phyloP scores from a whole-genome alignment of 2,797 vertebrate genomes.

The Macropus fuliginosus region DNA sequence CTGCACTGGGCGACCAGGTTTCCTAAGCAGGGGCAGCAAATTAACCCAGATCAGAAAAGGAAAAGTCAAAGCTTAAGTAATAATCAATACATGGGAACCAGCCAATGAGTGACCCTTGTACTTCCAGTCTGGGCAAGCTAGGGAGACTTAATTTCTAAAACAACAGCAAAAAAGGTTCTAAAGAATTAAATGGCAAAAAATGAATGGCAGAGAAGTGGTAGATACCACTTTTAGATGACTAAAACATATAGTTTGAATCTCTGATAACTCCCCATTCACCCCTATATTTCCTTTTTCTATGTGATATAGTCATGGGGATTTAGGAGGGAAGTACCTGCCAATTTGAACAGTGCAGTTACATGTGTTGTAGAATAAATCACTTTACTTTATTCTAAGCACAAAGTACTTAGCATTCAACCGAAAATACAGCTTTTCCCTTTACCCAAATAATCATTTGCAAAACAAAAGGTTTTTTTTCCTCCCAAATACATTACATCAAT shows the following conservation, averaged over 20 bases:
- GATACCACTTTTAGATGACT: background rate
- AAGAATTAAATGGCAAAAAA: background rate
- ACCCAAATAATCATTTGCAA: background rate
- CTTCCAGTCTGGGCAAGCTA: background rate
- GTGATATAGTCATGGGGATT: background rate
- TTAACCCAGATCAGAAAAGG: background rate
- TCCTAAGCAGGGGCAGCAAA: background rate
- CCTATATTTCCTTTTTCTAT: background rate
- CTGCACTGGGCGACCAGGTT: background rate
- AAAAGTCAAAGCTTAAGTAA: background rate
- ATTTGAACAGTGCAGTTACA: background rate
- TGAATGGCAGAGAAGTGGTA: background rate
- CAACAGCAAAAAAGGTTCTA: background rate
- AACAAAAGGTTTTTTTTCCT: background rate
- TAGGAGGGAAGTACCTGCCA: background rate
- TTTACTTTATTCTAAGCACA: background rate
- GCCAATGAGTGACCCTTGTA: background rate
- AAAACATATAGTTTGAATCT: background rate
- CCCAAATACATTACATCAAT: background rate
- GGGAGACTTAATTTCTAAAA: background rate
- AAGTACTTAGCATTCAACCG: background rate
- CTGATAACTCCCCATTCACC: background rate
- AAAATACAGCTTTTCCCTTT: background rate
- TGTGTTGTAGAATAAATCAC: background rate
- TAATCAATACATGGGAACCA: background rate